Conservation (phyloP, 2,888 invertebrate species). For the Lithophane socia region DNA sequence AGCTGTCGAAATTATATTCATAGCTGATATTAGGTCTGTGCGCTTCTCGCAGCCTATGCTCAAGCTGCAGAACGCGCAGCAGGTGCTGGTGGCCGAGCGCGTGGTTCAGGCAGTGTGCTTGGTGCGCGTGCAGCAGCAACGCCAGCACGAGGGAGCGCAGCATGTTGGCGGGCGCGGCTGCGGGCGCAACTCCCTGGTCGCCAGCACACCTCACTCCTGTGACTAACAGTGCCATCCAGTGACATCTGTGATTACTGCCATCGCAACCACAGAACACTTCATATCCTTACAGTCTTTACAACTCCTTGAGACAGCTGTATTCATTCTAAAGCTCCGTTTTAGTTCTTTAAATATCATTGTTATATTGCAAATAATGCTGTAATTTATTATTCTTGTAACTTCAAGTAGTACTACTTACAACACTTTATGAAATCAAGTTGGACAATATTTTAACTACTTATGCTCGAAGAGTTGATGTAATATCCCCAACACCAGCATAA, state of each 20-base stretch:
- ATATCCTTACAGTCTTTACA: neutral
- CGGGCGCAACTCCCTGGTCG: conserved; percentile 23
- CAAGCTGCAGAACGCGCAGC: conserved; percentile 15
- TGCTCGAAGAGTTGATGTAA: neutral
- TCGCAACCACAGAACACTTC: conserved; percentile 18
- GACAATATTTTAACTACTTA: neutral
- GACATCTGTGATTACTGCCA: neutral
- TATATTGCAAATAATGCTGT: neutral
- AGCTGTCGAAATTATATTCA: conserved; percentile 18
- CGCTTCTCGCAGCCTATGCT: conserved; percentile 4
- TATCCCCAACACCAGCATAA: neutral
- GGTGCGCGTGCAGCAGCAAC: conserved; percentile 39
- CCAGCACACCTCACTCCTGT: conserved; percentile 25
- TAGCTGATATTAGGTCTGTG: neutral
- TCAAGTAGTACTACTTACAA: neutral
- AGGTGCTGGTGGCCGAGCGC: conserved; percentile 9
- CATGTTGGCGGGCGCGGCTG: conserved; percentile 27
- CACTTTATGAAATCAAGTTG: neutral
- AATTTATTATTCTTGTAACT: neutral
- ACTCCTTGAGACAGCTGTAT: neutral
- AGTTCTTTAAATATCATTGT: neutral
- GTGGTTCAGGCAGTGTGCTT: neutral
- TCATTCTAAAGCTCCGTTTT: conserved; percentile 2
- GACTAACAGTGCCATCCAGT: neutral
- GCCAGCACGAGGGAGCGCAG: conserved; percentile 32